Conservation (phyloP, 2,797 vertebrate genomes). For the Synanceia verrucosa region DNA sequence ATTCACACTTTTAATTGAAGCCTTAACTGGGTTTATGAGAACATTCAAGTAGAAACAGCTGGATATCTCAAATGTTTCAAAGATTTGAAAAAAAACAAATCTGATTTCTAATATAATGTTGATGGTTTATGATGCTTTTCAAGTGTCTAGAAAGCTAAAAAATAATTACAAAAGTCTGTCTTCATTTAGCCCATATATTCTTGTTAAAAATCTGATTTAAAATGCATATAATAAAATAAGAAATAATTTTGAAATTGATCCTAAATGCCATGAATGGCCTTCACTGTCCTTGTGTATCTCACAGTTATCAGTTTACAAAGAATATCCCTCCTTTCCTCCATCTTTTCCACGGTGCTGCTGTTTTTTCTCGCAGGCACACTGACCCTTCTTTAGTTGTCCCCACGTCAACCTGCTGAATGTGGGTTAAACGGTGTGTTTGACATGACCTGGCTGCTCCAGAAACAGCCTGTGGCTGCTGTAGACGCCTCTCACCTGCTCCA, state of each 20-base stretch:
- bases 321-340: neutral
- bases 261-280: neutral
- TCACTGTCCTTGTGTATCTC: neutral
- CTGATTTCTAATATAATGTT: neutral
- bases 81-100: neutral
- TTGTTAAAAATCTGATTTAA: too few relatives aligned
- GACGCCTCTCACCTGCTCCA: conserved; percentile 38
- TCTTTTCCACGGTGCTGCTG: conserved; percentile 19
- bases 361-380: conserved; percentile 3
- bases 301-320: neutral
- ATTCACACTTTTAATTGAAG: neutral
- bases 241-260: neutral
- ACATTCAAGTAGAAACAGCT: conserved; percentile 6
- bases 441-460: conserved; percentile 13
- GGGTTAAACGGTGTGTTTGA: conserved; percentile 48
- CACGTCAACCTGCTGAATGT: conserved; percentile 40
- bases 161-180: neutral
- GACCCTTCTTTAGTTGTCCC: conserved; percentile 36
- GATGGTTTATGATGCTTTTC: neutral
- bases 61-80: neutral
- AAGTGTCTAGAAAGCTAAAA: neutral
- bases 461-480: conserved; percentile 31
- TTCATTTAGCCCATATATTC: neutral
- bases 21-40: conserved; percentile 13
- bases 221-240: too few relatives aligned